Conservation (phyloP, 2,888 invertebrate genomes). For the Pollenia griseotomentosa region DNA sequence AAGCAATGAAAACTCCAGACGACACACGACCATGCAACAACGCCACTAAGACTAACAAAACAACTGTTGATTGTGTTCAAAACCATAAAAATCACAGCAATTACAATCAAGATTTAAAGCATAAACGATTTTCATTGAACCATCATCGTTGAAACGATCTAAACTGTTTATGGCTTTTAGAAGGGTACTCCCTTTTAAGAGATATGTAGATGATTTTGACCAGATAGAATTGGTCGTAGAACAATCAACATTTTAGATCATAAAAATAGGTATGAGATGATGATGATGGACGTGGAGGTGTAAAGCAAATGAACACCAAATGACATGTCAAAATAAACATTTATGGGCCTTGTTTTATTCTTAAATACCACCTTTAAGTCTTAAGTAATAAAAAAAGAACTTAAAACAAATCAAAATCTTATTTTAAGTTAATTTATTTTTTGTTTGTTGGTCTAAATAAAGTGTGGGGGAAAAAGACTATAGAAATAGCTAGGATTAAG, state of each 20-base stretch:
- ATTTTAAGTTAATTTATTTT: background rate
- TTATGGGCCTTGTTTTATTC: background rate
- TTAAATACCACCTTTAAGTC: constrained; percentile 38
- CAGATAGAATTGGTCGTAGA: constrained; percentile 28
- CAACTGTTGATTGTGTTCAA: constrained; percentile 41
- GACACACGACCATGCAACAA: constrained; percentile 33
- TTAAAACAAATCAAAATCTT: constrained; percentile 25
- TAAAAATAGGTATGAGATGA: background rate
- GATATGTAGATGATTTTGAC: constrained; percentile 9
- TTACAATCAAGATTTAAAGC: constrained; percentile 60
- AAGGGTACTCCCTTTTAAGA: background rate
- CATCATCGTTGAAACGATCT: constrained; percentile 54
- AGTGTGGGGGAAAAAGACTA: no score
- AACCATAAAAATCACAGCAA: constrained; percentile 61
- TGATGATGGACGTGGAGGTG: constrained; percentile 30
- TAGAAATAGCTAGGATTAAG: no score
- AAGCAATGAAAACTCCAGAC: background rate
- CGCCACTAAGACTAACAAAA: constrained; percentile 40
- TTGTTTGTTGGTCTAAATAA: no score
- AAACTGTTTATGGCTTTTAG: constrained; percentile 29
- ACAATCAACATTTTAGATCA: constrained; percentile 35
- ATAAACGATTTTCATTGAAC: constrained; percentile 55
- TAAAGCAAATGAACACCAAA: constrained; percentile 58
- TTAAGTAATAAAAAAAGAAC: constrained; percentile 2
- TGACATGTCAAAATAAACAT: constrained; percentile 44